Evolutionary conservation across 2,888 invertebrate species (phyloP), one percentile per base, ranked within the genome.

Genomic region (Synergus umbraculus): DNA sequence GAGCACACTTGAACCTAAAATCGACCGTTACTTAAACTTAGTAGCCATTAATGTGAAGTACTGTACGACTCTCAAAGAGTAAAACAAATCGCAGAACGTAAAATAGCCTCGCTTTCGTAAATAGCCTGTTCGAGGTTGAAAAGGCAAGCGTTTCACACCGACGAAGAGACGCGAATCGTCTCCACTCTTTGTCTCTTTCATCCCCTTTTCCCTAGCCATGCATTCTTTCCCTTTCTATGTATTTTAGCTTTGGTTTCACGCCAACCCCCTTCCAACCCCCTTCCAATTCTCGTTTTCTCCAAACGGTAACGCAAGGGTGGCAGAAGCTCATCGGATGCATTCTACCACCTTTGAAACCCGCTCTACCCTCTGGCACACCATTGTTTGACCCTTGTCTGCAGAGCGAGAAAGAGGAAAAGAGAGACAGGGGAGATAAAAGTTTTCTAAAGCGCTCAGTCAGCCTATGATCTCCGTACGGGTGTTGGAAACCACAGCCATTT

Each of bases 381-480:
- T 54, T 73, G 73, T 73, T 73, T 73, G 73, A 73, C 37, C 73
- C 73, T 41, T 10, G 37, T 49, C 54, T 41, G 18, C 49, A 78
- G 46, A 78, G 46, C 22, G 46, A n/a, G 22, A 67, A 58, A 66
- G 41, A 54, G 18, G 37, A 13, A 18, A 12, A 54, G 54, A 58
- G 76, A 22, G 43, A 5, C 5, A 63, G 73, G 84, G 44, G n/a
- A 76, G 7, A 41, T 44, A 76, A 29, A 73, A 73, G 69, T 73
- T 73, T 73, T 49, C 77, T 82, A 82, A 80, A 86, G 83, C 79
- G 79, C 79, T 79, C 54, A 49, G 49, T 54, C 73, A 73, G 73
- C 54, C 73, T 73, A 73, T 73, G 73, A 54, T 73, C 37, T 54
- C n/a, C n/a, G 73, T 67, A 44, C 46, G 9, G 10, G 37, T 4